phyloP scores from a whole-genome alignment of 2,113 vertebrate genomes.

The Pelodiscus sinensis region DNA sequence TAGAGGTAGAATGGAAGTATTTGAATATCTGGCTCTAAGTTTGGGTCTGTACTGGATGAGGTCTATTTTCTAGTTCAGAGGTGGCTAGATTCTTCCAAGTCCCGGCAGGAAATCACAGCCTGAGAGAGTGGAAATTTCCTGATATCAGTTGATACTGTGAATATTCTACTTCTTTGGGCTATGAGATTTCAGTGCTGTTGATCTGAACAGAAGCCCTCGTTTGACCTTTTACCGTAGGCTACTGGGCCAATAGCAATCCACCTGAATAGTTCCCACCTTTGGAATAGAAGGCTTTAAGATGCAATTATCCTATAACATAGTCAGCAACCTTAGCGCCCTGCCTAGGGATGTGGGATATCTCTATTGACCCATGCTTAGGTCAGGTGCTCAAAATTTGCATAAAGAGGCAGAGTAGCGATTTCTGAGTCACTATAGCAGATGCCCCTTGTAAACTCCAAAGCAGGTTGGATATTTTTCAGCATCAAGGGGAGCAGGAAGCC shows the following conservation, averaged over 20 bases:
- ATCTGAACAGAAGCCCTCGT: background rate
- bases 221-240: background rate
- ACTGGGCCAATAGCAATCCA: background rate
- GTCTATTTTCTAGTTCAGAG: background rate
- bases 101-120: slow-evolving; percentile 16
- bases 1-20: background rate
- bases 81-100: background rate
- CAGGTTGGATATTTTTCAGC: background rate
- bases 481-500: background rate
- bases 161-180: background rate
- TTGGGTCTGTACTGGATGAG: background rate
- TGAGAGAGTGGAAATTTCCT: background rate
- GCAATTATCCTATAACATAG: background rate
- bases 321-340: background rate
- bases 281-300: background rate
- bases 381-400: background rate
- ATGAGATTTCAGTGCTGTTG: background rate
- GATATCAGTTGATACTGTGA: background rate
- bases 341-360: background rate
- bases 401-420: background rate
- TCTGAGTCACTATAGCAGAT: background rate
- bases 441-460: background rate
- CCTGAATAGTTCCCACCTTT: background rate
- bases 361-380: background rate
- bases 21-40: background rate